Evolutionary conservation across 2,888 invertebrate genomes (phyloP).

Genomic region (Chorisops tibialis): DNA sequence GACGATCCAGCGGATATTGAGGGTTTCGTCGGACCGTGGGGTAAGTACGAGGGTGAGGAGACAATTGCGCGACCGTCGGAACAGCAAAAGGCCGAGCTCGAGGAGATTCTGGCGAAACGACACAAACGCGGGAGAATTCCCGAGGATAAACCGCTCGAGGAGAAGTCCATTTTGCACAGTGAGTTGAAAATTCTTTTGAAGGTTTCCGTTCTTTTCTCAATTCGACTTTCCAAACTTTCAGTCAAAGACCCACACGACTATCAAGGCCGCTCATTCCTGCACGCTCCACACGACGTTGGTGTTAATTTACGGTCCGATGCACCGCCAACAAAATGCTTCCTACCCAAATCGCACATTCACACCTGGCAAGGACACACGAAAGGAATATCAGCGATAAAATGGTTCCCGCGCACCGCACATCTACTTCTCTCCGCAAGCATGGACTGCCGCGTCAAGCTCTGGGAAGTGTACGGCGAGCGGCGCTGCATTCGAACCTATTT

Average conservation of each 20-base stretch:
- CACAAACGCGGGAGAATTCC: conserved; percentile 82
- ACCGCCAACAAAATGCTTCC: conserved; percentile 91
- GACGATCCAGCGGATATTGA: conserved; percentile 87
- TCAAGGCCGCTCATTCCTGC: conserved; percentile 92
- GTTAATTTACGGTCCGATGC: conserved; percentile 81
- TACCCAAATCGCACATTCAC: conserved; percentile 93
- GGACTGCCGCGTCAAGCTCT: conserved; percentile 96
- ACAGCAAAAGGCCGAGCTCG: conserved; percentile 89
- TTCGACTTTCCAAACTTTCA: conserved; percentile 49
- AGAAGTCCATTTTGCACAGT: conserved; percentile 92
- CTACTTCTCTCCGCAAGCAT: conserved; percentile 92
- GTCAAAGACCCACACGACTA: conserved; percentile 93
- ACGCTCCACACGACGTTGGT: conserved; percentile 88
- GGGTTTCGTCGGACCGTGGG: conserved; percentile 98
- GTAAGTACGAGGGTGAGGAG: conserved; percentile 86
- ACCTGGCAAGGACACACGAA: conserved; percentile 98
- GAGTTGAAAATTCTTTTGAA: conserved; percentile 48
- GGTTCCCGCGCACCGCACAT: conserved; percentile 94
- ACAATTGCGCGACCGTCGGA: conserved; percentile 86
- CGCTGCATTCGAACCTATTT: conserved; percentile 91
- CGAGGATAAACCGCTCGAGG: conserved; percentile 90
- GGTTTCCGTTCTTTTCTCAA: conserved; percentile 8
- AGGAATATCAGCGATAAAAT: conserved; percentile 89
- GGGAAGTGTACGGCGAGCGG: conserved; percentile 96
- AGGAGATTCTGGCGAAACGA: conserved; percentile 89